Evolutionary conservation across 2,113 vertebrate species (phyloP).

Genomic region (Oplegnathus fasciatus): DNA sequence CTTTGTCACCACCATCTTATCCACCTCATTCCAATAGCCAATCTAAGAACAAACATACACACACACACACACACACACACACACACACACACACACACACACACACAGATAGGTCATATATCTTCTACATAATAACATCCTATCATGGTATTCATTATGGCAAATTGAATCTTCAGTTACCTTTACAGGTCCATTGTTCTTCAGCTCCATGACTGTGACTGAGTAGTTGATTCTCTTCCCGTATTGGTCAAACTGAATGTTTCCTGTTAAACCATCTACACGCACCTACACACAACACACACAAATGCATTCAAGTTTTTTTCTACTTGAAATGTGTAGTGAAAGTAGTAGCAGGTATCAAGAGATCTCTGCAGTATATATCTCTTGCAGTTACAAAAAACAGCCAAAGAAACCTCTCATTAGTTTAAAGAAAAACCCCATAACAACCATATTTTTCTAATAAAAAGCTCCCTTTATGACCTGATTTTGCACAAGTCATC

Average conservation of each 20-base stretch:
- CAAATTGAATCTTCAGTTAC: slow-evolving; percentile 77
- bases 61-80: slow-evolving; percentile 10
- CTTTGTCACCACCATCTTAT: slow-evolving; percentile 97
- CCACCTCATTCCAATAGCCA: slow-evolving; percentile 97
- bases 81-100: slow-evolving; percentile 4
- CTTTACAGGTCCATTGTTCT: slow-evolving; percentile 95
- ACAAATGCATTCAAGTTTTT: neutral
- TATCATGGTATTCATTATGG: neutral
- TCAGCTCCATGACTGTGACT: slow-evolving; percentile 97
- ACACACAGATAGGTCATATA: neutral
- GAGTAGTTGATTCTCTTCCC: slow-evolving; percentile 97
- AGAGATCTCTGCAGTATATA: too few species aligned
- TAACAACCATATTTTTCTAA: too few species aligned
- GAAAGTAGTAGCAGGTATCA: neutral
- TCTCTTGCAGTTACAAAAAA: too few species aligned
- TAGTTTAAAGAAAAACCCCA: too few species aligned
- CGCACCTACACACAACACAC: slow-evolving; percentile 87
- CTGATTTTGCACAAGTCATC: too few species aligned
- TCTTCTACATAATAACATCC: neutral
- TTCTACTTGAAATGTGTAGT: neutral
- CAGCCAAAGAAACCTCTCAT: too few species aligned
- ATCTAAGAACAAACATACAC: slow-evolving; percentile 85
- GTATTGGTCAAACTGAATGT: slow-evolving; percentile 98
- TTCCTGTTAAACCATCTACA: slow-evolving; percentile 95
- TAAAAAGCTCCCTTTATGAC: too few species aligned